Conservation (phyloP, 2,888 invertebrate genomes). For the Zootermopsis nevadensis region DNA sequence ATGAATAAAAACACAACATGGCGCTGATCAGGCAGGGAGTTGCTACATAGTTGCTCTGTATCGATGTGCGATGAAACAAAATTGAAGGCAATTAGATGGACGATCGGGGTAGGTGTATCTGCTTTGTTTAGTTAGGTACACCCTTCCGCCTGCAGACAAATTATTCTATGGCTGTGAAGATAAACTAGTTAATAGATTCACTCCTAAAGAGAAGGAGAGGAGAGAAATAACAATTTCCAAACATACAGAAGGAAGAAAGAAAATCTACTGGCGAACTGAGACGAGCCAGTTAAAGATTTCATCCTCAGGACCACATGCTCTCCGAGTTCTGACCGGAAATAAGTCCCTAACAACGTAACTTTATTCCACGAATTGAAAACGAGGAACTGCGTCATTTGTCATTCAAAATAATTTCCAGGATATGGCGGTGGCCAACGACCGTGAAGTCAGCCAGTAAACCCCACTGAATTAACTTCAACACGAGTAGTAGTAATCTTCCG, state of each 20-base stretch:
- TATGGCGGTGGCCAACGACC: neutral
- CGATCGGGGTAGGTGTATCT: neutral
- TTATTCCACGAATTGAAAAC: constrained; percentile 26
- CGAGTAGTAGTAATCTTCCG: constrained; percentile 3
- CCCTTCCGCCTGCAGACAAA: too few relatives aligned
- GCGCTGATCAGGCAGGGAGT: neutral
- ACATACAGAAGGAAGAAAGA: too few relatives aligned
- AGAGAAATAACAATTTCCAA: too few relatives aligned
- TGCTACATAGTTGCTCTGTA: neutral
- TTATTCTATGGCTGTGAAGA: too few relatives aligned
- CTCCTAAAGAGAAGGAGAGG: too few relatives aligned
- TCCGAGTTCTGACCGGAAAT: neutral
- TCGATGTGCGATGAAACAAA: constrained; percentile 19
- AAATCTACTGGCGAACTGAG: too few relatives aligned
- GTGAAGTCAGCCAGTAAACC: neutral
- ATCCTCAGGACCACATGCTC: neutral
- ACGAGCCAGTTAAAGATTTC: too few relatives aligned
- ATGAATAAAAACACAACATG: neutral
- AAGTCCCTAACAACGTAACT: neutral
- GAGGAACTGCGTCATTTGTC: constrained; percentile 19
- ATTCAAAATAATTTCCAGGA: constrained; percentile 24
- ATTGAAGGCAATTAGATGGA: constrained; percentile 36
- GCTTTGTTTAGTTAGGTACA: too few relatives aligned
- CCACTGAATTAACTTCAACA: constrained; percentile 8
- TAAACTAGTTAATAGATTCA: too few relatives aligned